Percentiles rank a stretch among this genome's conserved stretches.
These are phyloP conservation scores for Agelastica alni DNA, from an alignment of 2,888 invertebrate genomes.

Conservation along the genomic window DNA sequence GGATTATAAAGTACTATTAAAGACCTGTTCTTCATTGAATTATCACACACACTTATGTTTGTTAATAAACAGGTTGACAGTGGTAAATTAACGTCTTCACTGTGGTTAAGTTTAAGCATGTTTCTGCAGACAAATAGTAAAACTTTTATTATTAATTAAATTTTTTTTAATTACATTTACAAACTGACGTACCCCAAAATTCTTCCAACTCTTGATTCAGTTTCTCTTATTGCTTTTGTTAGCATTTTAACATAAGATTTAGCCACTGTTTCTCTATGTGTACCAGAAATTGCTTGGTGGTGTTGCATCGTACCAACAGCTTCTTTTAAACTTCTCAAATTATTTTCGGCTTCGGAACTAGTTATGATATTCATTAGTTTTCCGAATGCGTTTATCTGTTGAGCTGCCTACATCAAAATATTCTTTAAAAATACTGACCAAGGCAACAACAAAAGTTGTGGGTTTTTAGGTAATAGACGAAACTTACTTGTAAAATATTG, in stretches of 20 bases:
- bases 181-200: constrained; percentile 38
- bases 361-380: constrained; percentile 17
- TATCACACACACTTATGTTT: constrained; percentile 75
- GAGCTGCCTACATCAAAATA: constrained; percentile 14
- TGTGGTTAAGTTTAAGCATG: constrained; percentile 33
- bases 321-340: constrained; percentile 22
- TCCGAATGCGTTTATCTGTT: constrained; percentile 21
- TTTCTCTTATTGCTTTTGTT: constrained; percentile 5
- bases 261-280: constrained; percentile 82
- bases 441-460: too few species aligned
- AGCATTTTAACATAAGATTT: constrained; percentile 71
- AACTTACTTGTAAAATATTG: constrained; percentile 71
- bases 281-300: constrained; percentile 87
- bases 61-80: constrained; percentile 64
- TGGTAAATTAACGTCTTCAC: constrained; percentile 33
- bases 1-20: constrained; percentile 82
- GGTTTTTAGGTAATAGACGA: too few species aligned
- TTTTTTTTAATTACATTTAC: background rate
- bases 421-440: too few species aligned
- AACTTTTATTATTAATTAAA: background rate
- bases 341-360: constrained; percentile 10
- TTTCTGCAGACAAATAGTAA: constrained; percentile 25
- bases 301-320: constrained; percentile 86
- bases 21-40: constrained; percentile 62
- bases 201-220: constrained; percentile 24